These are phyloP conservation scores for Artibeus jamaicensis DNA, from an alignment of 2,797 vertebrate genomes.

Conservation along the genomic window DNA sequence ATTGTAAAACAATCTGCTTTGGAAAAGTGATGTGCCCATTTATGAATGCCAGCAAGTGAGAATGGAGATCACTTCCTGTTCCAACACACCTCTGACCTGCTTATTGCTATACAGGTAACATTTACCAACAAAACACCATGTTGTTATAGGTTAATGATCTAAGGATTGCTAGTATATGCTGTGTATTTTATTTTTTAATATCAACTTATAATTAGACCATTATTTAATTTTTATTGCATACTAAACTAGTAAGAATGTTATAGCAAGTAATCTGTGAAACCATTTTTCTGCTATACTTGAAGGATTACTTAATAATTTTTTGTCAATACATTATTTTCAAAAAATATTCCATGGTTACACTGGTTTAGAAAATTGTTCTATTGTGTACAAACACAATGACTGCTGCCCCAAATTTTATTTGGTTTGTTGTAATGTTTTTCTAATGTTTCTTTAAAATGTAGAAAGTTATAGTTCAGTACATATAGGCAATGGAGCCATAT, in stretches of 20 bases:
- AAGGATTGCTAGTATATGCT: background rate
- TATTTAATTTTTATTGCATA: slow-evolving; percentile 23
- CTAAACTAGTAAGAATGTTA: slow-evolving; percentile 24
- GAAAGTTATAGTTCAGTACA: background rate
- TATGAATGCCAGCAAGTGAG: background rate
- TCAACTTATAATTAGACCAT: background rate
- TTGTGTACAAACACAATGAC: background rate
- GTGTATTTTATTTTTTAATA: background rate
- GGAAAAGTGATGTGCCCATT: slow-evolving; percentile 28
- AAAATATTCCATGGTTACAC: background rate
- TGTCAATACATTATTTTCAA: background rate
- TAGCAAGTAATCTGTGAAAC: background rate
- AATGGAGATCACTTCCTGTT: background rate
- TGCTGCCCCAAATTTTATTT: slow-evolving; percentile 11
- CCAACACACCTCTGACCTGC: background rate
- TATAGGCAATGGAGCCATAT: background rate
- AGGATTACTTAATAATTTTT: background rate
- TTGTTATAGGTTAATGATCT: background rate
- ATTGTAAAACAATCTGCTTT: slow-evolving; percentile 36
- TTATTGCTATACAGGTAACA: background rate
- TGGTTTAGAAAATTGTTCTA: slow-evolving; percentile 35
- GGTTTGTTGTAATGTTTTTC: background rate
- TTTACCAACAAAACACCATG: background rate
- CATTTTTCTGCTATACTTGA: background rate
- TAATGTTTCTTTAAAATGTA: slow-evolving; percentile 42